Evolutionary conservation across 2,113 vertebrate genomes (phyloP).

Genomic region (Cathartes aura): DNA sequence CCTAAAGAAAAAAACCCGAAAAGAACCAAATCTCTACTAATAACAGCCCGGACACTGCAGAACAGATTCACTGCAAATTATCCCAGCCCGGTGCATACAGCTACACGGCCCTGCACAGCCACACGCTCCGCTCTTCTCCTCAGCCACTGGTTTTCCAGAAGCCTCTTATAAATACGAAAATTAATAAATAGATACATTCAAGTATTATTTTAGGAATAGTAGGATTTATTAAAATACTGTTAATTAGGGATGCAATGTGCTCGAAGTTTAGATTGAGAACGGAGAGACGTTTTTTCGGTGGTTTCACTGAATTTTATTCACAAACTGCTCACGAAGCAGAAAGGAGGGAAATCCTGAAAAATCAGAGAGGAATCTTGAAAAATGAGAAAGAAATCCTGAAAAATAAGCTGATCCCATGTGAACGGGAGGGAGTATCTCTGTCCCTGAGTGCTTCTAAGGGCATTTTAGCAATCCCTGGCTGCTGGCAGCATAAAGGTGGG

Average conservation of each 20-base stretch:
- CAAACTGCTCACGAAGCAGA: neutral
- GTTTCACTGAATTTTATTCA: fast-evolving
- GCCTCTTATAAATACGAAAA: fast-evolving
- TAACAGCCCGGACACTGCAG: neutral
- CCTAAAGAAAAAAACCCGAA: no score
- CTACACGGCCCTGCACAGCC: neutral
- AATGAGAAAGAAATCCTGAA: neutral
- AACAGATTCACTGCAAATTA: neutral
- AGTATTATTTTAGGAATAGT: fast-evolving
- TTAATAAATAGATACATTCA: fast-evolving
- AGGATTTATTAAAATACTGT: neutral
- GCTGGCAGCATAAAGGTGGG: neutral
- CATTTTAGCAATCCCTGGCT: neutral
- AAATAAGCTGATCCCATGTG: neutral
- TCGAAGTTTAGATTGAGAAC: fast-evolving
- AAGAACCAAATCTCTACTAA: neutral
- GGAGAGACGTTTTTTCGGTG: fast-evolving
- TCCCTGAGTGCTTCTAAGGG: no score
- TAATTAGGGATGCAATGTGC: fast-evolving
- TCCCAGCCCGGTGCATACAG: fast-evolving
- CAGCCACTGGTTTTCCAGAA: neutral
- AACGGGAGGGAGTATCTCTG: neutral
- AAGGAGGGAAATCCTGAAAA: neutral
- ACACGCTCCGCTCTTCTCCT: fast-evolving
- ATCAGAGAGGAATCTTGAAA: neutral